Percentiles rank a stretch among this genome's conserved stretches.
Conservation (phyloP, 1,140 invertebrate species). For the Ditylenchus dipsaci region DNA sequence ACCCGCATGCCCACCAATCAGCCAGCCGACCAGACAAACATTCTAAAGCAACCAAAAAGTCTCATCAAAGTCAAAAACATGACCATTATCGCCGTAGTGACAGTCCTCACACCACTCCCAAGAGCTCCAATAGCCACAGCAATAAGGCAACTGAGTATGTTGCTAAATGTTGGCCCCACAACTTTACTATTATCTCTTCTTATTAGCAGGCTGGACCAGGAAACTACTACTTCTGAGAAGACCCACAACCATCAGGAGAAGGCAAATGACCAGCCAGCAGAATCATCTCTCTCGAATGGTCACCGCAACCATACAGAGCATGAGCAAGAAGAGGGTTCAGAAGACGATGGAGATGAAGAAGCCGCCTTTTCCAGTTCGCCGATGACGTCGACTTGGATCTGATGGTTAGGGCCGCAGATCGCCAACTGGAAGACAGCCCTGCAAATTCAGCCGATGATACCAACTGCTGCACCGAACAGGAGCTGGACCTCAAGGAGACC, state of each 20-base stretch:
- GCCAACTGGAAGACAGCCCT: not conserved
- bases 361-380: conserved; percentile 3
- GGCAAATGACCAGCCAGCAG: not conserved
- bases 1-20: too few species aligned
- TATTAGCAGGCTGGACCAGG: not conserved
- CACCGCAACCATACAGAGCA: not conserved
- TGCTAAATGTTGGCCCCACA: not conserved
- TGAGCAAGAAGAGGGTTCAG: not conserved
- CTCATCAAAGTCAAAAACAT: not conserved
- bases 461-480: not conserved
- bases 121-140: not conserved
- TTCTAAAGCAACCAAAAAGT: not conserved
- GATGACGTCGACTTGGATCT: conserved; percentile 1
- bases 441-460: not conserved
- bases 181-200: not conserved
- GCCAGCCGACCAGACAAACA: too few species aligned
- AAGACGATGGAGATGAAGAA: not conserved
- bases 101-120: not conserved
- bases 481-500: not conserved
- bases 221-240: not conserved
- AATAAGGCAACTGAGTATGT: not conserved
- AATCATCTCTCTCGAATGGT: not conserved
- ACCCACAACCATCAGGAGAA: not conserved
- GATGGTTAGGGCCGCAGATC: conserved; percentile 6
- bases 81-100: not conserved